Percentiles rank a stretch among this genome's conserved stretches.
Evolutionary conservation across 2,797 vertebrate genomes (phyloP).

Genomic region (Rallus crepitans): DNA sequence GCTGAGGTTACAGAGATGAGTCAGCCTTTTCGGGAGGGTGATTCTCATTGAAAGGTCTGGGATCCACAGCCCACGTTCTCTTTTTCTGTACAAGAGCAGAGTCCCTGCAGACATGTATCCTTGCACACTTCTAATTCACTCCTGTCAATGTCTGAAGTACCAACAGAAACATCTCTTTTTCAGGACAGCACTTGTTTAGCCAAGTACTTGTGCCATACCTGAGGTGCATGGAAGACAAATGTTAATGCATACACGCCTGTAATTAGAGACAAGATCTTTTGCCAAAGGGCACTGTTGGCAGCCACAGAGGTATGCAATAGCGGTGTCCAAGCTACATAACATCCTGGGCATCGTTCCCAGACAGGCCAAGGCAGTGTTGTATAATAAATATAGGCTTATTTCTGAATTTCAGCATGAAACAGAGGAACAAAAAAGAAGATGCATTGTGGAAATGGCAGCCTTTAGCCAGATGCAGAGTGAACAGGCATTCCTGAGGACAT

Average conservation of each 20-base stretch:
- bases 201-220: background rate
- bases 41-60: background rate
- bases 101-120: background rate
- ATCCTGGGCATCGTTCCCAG: background rate
- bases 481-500: background rate
- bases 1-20: background rate
- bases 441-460: background rate
- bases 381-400: background rate
- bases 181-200: background rate
- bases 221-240: background rate
- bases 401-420: background rate
- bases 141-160: background rate
- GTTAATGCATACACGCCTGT: background rate
- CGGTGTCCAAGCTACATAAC: background rate
- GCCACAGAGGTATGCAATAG: background rate
- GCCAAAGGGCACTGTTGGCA: background rate
- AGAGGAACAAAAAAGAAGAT: background rate
- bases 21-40: background rate
- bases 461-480: background rate
- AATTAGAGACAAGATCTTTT: background rate
- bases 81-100: background rate
- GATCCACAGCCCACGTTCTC: background rate
- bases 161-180: background rate
- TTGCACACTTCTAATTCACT: background rate
- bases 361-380: background rate